Evolutionary conservation across 2,888 invertebrate genomes (phyloP).

Genomic region (Platypus cylindrus): DNA sequence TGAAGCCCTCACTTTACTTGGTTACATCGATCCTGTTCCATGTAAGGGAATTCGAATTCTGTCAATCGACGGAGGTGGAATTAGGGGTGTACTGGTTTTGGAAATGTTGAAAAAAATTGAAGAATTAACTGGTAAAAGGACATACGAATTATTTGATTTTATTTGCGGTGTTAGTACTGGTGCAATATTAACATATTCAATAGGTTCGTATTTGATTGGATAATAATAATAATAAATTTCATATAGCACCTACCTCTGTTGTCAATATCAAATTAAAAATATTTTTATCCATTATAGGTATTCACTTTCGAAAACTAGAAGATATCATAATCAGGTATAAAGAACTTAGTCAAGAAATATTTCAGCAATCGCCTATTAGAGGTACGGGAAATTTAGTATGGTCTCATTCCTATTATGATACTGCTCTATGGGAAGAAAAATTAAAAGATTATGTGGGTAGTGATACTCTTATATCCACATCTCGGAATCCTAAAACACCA

Average conservation of each 20-base stretch:
- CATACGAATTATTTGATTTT: slow-evolving; percentile 75
- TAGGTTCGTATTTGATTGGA: slow-evolving; percentile 39
- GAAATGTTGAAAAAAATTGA: slow-evolving; percentile 72
- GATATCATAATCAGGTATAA: slow-evolving; percentile 10
- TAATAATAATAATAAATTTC: background rate
- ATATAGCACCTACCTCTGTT: background rate
- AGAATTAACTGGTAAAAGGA: slow-evolving; percentile 48
- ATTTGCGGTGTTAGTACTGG: slow-evolving; percentile 77
- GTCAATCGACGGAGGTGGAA: slow-evolving; percentile 83
- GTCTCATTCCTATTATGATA: slow-evolving; percentile 82
- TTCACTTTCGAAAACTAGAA: slow-evolving; percentile 11
- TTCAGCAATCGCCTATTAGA: slow-evolving; percentile 48
- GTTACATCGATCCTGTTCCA: slow-evolving; percentile 53
- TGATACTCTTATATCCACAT: slow-evolving; percentile 44
- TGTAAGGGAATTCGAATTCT: slow-evolving; percentile 67
- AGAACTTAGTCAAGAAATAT: slow-evolving; percentile 32
- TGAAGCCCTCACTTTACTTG: slow-evolving; percentile 55
- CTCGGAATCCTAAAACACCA: slow-evolving; percentile 40
- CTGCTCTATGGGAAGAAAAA: slow-evolving; percentile 67
- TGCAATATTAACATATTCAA: slow-evolving; percentile 51
- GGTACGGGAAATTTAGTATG: slow-evolving; percentile 70
- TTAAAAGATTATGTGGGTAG: slow-evolving; percentile 50
- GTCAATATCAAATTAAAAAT: too few relatives aligned
- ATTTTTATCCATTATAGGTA: slow-evolving; percentile 6
- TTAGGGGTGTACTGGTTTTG: slow-evolving; percentile 74